phyloP scores from a whole-genome alignment of 1,140 invertebrate genomes.

The Ceratina japonica region DNA sequence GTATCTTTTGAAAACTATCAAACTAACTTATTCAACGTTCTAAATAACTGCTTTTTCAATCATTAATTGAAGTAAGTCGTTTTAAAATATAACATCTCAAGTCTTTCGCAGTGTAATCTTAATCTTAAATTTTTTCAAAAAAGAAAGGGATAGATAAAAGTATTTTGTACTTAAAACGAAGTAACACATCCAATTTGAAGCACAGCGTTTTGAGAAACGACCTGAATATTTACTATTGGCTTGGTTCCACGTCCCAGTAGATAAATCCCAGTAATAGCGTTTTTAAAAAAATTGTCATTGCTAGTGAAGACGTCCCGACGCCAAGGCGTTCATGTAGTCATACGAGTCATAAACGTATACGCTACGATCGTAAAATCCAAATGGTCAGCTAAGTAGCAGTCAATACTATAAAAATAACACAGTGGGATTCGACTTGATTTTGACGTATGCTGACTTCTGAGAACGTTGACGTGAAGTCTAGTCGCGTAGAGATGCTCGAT shows the following conservation, averaged over 20 bases:
- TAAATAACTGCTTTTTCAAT: no score
- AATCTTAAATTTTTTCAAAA: no score
- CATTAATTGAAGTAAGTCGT: no score
- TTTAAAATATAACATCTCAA: no score
- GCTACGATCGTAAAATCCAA: background rate
- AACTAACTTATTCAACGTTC: no score
- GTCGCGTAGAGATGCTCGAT: background rate
- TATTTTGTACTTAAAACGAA: no score
- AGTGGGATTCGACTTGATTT: constrained; percentile 10
- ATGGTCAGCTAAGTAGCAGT: background rate
- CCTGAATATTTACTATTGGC: background rate
- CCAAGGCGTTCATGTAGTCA: constrained; percentile 10
- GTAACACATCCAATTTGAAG: background rate
- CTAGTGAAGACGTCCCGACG: background rate
- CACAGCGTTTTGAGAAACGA: background rate
- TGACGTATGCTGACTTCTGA: background rate
- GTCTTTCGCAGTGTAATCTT: no score
- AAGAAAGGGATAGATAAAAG: no score
- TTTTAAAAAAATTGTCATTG: constrained; percentile 5
- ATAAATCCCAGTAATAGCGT: constrained; percentile 8
- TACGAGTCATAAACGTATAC: constrained; percentile 2
- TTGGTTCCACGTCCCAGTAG: background rate
- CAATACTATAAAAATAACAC: constrained; percentile 9
- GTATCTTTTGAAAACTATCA: no score
- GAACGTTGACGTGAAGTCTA: background rate